Evolutionary conservation across 2,113 vertebrate genomes (phyloP).

Genomic region (Crotalus tigris): DNA sequence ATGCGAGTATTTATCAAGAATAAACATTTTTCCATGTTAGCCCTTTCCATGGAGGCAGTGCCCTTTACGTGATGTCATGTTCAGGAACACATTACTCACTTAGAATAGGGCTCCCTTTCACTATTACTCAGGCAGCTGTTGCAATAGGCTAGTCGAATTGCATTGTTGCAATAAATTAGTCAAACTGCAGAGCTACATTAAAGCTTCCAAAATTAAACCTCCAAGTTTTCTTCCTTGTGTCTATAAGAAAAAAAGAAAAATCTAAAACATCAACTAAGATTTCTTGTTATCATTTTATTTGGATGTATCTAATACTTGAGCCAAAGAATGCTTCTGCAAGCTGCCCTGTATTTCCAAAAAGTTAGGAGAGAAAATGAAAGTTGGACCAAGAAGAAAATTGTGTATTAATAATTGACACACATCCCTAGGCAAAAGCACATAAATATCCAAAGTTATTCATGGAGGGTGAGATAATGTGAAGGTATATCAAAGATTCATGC

Average conservation of each 20-base stretch:
- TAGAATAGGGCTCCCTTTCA: background rate
- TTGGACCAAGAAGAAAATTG: background rate
- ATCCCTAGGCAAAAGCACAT: background rate
- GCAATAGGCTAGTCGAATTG: background rate
- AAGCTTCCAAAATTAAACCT: background rate
- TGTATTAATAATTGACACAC: conserved; percentile 18
- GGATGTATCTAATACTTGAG: background rate
- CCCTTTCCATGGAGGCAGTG: background rate
- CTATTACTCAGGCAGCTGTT: background rate
- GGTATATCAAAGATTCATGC: background rate
- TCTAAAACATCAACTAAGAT: background rate
- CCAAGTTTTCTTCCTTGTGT: background rate
- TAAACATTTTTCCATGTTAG: background rate
- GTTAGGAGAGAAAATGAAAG: background rate
- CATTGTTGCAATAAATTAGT: background rate
- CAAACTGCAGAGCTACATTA: background rate
- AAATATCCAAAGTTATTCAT: background rate
- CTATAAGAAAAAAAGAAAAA: background rate
- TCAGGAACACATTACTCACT: background rate
- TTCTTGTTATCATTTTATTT: background rate
- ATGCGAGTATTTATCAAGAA: background rate
- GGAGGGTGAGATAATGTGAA: background rate
- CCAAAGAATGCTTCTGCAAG: background rate
- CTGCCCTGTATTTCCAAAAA: background rate
- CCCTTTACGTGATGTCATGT: background rate